phyloP scores from a whole-genome alignment of 2,888 invertebrate genomes.

The Lampropteryx suffumata region DNA sequence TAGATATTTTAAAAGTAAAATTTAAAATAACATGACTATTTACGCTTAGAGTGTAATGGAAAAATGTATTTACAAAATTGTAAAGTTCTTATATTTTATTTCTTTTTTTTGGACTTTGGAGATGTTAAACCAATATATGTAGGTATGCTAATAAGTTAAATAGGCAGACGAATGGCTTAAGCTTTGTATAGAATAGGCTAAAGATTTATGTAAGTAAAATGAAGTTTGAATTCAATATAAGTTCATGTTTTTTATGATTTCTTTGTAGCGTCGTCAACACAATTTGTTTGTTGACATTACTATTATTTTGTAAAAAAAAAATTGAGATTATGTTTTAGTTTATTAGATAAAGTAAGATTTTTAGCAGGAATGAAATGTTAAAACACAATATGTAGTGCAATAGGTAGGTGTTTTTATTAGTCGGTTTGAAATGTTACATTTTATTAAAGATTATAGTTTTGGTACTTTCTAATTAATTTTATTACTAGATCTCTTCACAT shows the following conservation, averaged over 20 bases:
- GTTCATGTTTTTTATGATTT: constrained; percentile 1
- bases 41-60: background rate
- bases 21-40: background rate
- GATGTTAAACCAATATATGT: constrained; percentile 1
- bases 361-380: background rate
- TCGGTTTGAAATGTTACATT: constrained; percentile 7
- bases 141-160: constrained; percentile 4
- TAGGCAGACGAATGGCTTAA: constrained; percentile 26
- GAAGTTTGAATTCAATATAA: background rate
- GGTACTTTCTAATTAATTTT: constrained; percentile 1
- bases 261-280: constrained; percentile 4
- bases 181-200: constrained; percentile 24
- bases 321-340: background rate
- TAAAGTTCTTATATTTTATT: background rate
- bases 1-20: background rate
- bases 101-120: constrained; percentile 10
- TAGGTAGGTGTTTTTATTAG: constrained; percentile 6
- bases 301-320: background rate
- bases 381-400: background rate
- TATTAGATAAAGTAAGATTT: background rate
- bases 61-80: background rate
- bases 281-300: background rate
- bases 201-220: background rate
- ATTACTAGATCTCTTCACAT: constrained; percentile 3
- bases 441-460: constrained; percentile 5